These are phyloP conservation scores for Trypoxylon attenuatum DNA, from an alignment of 2,888 invertebrate species.

Conservation along the genomic window DNA sequence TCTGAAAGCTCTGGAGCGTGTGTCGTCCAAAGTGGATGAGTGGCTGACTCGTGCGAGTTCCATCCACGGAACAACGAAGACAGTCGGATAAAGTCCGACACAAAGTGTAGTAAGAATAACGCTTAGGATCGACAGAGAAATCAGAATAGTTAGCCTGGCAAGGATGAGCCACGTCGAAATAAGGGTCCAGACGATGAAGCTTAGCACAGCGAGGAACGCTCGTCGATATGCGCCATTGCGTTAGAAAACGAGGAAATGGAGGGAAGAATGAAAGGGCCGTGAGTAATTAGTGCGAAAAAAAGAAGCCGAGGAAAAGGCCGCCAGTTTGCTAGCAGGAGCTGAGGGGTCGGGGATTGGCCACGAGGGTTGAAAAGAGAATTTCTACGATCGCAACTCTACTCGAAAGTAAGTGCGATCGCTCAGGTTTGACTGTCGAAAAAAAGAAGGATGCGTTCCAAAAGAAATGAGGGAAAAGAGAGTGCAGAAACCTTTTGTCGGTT, in stretches of 20 bases:
- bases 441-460: not conserved
- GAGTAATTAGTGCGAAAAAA: slow-evolving; percentile 21
- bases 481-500: not conserved
- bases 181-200: too few relatives aligned
- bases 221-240: slow-evolving; percentile 30
- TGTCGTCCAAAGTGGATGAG: not conserved
- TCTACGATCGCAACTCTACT: not conserved
- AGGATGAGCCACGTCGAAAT: too few relatives aligned
- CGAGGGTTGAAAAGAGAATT: not conserved
- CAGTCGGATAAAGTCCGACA: not conserved
- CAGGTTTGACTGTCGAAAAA: too few relatives aligned
- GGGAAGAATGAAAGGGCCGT: slow-evolving; percentile 10
- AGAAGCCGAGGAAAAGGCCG: slow-evolving; percentile 1
- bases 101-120: not conserved
- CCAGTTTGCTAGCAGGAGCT: not conserved
- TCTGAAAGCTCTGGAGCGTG: not conserved
- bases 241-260: slow-evolving; percentile 13
- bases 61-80: not conserved
- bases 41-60: not conserved
- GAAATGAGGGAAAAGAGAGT: not conserved
- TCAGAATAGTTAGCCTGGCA: too few relatives aligned
- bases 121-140: not conserved
- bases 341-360: not conserved
- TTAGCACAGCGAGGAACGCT: not conserved
- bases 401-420: too few relatives aligned